Percentiles rank a stretch among this genome's conserved stretches.
phyloP scores from a whole-genome alignment of 2,797 vertebrate genomes.

The Arnoldichthys spilopterus region DNA sequence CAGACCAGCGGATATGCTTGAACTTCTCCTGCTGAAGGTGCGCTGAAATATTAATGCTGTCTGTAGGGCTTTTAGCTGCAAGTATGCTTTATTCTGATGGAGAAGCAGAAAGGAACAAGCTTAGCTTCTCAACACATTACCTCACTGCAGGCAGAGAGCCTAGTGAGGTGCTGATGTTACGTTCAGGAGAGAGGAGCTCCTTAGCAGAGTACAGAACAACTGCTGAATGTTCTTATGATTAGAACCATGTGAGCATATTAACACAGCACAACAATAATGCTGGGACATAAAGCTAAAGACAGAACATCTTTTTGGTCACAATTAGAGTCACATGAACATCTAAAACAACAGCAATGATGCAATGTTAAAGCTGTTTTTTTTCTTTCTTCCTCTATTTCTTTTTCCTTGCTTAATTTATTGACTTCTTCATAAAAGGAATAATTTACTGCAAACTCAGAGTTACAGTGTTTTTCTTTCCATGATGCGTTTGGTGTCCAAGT shows the following conservation, averaged over 20 bases:
- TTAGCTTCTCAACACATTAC: conserved; percentile 15
- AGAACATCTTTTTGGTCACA: too few relatives aligned
- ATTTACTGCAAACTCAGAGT: background rate
- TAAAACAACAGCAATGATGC: too few relatives aligned
- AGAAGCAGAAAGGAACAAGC: conserved; percentile 35
- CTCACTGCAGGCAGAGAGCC: background rate
- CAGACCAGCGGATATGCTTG: conserved; percentile 24
- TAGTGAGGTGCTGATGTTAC: conserved; percentile 4
- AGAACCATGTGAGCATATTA: background rate
- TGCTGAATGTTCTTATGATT: background rate
- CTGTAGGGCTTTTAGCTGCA: conserved; percentile 47
- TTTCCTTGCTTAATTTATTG: background rate
- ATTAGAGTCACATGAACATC: too few relatives aligned
- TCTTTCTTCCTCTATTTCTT: background rate
- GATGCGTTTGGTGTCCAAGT: background rate
- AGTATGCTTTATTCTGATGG: conserved; percentile 42
- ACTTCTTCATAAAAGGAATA: background rate
- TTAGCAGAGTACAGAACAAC: background rate
- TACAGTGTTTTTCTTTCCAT: background rate
- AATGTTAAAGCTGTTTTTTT: background rate
- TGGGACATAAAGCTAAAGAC: background rate
- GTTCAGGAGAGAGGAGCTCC: background rate
- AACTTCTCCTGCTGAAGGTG: conserved; percentile 36
- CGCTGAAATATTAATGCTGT: conserved; percentile 57
- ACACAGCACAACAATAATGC: background rate